A percentile compares a stretch with the other conserved stretches of the same genome.
phyloP scores from a whole-genome alignment of 1,140 invertebrate genomes.

The Listronotus bonariensis region DNA sequence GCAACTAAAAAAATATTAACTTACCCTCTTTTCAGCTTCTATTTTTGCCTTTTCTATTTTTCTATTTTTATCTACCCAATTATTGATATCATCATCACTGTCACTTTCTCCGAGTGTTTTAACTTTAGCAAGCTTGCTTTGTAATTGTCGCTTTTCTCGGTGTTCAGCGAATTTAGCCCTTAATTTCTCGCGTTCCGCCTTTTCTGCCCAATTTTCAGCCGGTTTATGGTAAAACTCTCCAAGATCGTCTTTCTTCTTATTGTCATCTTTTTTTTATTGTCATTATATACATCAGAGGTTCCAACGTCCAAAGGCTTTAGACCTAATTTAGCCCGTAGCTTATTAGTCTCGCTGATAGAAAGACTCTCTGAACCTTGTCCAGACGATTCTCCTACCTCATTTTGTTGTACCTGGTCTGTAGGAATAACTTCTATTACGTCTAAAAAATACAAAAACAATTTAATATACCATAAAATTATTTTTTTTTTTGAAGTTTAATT shows the following conservation, averaged over 20 bases:
- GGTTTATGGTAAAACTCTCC: slow-evolving; percentile 94
- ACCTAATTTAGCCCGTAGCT: slow-evolving; percentile 88
- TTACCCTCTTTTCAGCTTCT: slow-evolving; percentile 84
- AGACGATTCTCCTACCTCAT: slow-evolving; percentile 8
- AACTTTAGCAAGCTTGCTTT: slow-evolving; percentile 70
- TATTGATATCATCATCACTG: slow-evolving; percentile 68
- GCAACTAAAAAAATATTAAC: slow-evolving; percentile 8
- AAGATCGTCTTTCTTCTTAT: slow-evolving; percentile 73
- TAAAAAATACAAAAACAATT: slow-evolving; percentile 45
- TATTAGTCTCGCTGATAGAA: slow-evolving; percentile 91
- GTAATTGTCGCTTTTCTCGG: slow-evolving; percentile 81
- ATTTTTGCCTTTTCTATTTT: slow-evolving; percentile 79
- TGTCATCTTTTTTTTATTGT: slow-evolving; percentile 57
- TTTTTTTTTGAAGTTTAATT: slow-evolving; percentile 7
- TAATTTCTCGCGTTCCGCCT: slow-evolving; percentile 79
- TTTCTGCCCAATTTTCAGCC: slow-evolving; percentile 79
- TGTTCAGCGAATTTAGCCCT: slow-evolving; percentile 76
- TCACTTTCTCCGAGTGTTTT: slow-evolving; percentile 77
- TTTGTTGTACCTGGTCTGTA: slow-evolving; percentile 4
- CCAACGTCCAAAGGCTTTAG: slow-evolving; percentile 87
- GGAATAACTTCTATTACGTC: slow-evolving; percentile 53
- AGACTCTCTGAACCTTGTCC: slow-evolving; percentile 62
- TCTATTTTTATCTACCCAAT: slow-evolving; percentile 85
- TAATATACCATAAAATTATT: slow-evolving; percentile 12
- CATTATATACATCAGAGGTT: slow-evolving; percentile 49